Percentiles rank a stretch among this genome's conserved stretches.
These are phyloP conservation scores for Plotosus lineatus DNA, from an alignment of 2,113 vertebrate species.

Conservation along the genomic window DNA sequence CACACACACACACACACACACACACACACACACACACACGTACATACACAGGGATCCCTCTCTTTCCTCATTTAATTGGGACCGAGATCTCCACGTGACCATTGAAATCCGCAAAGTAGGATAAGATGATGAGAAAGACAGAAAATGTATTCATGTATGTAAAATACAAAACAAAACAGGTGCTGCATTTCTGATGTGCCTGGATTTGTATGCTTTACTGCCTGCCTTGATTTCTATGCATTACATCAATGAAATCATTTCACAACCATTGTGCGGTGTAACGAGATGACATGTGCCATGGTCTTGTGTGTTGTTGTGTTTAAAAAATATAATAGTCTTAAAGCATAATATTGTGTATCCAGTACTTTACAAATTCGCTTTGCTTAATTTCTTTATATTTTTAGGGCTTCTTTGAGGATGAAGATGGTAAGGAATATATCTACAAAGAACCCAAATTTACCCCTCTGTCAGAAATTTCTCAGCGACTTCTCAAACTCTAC, in stretches of 20 bases:
- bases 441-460: slow-evolving; percentile 99
- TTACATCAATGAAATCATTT: slow-evolving; percentile 62
- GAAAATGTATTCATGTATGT: neutral
- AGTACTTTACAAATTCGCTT: neutral
- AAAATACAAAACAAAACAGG: neutral
- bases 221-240: neutral
- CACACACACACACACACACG: too few relatives aligned
- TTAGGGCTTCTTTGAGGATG: slow-evolving; percentile 96
- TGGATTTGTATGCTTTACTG: neutral
- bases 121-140: too few relatives aligned
- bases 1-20: too few relatives aligned
- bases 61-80: too few relatives aligned
- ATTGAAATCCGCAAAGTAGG: too few relatives aligned
- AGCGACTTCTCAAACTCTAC: slow-evolving; percentile 95
- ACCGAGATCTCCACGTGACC: too few relatives aligned
- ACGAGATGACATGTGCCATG: neutral
- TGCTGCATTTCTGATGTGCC: neutral
- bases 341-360: neutral
- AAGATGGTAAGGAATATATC: slow-evolving; percentile 98
- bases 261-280: neutral
- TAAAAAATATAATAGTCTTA: neutral
- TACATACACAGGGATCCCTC: too few relatives aligned
- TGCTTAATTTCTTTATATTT: neutral
- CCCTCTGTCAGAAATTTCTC: slow-evolving; percentile 92
- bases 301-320: neutral